Base-by-base conservation (phyloP, 2,888 invertebrate genomes). In the Kryphioiulus occultus region DNA sequence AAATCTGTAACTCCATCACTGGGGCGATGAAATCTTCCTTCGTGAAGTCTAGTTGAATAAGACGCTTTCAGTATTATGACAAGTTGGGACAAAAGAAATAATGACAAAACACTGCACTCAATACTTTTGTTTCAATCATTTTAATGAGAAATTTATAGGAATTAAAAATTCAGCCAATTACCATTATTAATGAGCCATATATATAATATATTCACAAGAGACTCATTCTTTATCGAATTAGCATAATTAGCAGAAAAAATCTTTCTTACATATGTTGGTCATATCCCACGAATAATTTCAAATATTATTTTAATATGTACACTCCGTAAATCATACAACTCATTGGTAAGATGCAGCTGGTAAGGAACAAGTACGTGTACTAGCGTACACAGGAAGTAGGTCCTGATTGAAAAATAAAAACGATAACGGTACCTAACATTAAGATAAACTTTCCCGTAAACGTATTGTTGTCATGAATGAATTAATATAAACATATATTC, bases 221-320 rank as follows among this genome's bases (percentile, higher is more conserved):
- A 78, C 78, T 78, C 78, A 78, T 78, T 78, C 78, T 78, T 78
- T 78, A 78, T 78, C 78, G 78, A 78, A 78, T 78, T 78, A 78
- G 78, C 78, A 78, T 78, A 78, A 78, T 78, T 30, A 78, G 78
- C 30, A 26, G 78, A 78, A 78, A 68, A 78, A 22, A 78, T 26
- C 78, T 78, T 78, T 78, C 78, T 30, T 78, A 78, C 78, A 78
- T 30, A 78, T 78, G 78, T 78, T 78, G 78, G 78, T 78, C 78
- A 78, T 78, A 78, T 78, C 78, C 30, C 78, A 26, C 26, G 78
- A 78, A 78, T 78, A 78, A 78, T 78, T 30, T 78, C 78, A 78
- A 30, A 30, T 78, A 78, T 78, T 78, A 78, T 78, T 78, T 78
- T 78, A 78, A 78, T 78, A 78, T 78, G 78, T 78, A 78, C 78